These are phyloP conservation scores for Pitangus sulphuratus DNA, from an alignment of 2,797 vertebrate species.

Conservation along the genomic window DNA sequence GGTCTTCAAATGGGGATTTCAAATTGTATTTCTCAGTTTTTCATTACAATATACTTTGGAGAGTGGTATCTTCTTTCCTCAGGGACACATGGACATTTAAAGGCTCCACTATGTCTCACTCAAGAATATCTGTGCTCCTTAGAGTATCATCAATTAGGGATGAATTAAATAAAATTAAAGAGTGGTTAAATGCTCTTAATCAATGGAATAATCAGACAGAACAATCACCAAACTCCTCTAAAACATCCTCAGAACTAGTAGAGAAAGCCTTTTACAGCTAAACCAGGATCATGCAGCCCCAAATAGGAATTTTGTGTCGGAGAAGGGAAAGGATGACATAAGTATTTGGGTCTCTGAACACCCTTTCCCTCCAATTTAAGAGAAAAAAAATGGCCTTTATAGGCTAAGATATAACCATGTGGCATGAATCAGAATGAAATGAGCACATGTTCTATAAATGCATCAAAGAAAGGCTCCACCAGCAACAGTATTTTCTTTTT, in stretches of 20 bases:
- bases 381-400: slow-evolving; percentile 8
- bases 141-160: neutral
- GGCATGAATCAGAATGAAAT: slow-evolving; percentile 36
- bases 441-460: slow-evolving; percentile 18
- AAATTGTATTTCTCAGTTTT: neutral
- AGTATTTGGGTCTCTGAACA: slow-evolving; percentile 10
- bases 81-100: neutral
- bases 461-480: slow-evolving; percentile 20
- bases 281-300: neutral
- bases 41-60: neutral
- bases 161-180: neutral
- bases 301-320: neutral
- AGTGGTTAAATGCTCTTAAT: neutral
- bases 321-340: neutral
- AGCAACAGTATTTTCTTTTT: slow-evolving; percentile 21
- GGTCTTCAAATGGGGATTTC: neutral
- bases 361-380: neutral
- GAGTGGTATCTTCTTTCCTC: neutral
- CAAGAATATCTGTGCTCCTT: neutral
- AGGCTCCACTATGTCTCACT: neutral
- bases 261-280: neutral
- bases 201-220: neutral
- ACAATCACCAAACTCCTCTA: neutral
- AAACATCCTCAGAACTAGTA: neutral
- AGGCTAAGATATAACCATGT: neutral